Evolutionary conservation across 2,888 invertebrate genomes (phyloP), one percentile per base, ranked within the genome.

Genomic region (Metacarcinus magister): DNA sequence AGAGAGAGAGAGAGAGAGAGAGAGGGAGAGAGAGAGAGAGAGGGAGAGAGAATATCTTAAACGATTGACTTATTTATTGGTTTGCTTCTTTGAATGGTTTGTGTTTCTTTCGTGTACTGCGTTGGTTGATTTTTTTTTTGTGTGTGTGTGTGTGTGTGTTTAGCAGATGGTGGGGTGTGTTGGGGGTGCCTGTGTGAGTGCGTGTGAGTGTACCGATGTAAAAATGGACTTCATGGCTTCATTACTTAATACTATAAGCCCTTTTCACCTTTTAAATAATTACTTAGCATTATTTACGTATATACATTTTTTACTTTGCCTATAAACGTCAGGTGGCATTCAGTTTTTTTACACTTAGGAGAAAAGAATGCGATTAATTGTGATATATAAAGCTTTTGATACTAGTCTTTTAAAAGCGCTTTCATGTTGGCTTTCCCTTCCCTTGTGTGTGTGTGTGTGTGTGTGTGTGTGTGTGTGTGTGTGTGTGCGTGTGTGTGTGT

Each of bases 71-170:
- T 7, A n/a, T 3, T 2, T 87, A 19, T 39, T 32, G 87, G 10
- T 87, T 87, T 32, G 32, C 10, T 28, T 10, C 39, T 87, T 87
- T 39, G 2, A 39, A 87, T 39, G 7, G 87, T 87, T 39, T 7
- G 13, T 1, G 87, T 39, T 4, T 39, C n/a, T 39, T 87, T 87
- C 39, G 10, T 19, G n/a, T 87, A 28, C n/a, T 28, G 91, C 44
- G 44, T 23, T 91, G 91, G 91, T 0, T 44, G n/a, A n/a, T 46
- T 2, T 8, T 44, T 46, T 0, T 0, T 48, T 39, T 28, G 23
- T 60, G 60, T 92, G 32, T 92, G 32, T 60, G 92, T 28, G 54
- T 92, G 54, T 54, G 92, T 60, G 92, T 92, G 92, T 67, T 10
- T 54, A 54, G 54, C 16, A 3, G 8, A 54, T 0, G 16, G 28